These are phyloP conservation scores for Ceraclea dissimilis DNA, from an alignment of 2,888 invertebrate genomes.

Conservation along the genomic window DNA sequence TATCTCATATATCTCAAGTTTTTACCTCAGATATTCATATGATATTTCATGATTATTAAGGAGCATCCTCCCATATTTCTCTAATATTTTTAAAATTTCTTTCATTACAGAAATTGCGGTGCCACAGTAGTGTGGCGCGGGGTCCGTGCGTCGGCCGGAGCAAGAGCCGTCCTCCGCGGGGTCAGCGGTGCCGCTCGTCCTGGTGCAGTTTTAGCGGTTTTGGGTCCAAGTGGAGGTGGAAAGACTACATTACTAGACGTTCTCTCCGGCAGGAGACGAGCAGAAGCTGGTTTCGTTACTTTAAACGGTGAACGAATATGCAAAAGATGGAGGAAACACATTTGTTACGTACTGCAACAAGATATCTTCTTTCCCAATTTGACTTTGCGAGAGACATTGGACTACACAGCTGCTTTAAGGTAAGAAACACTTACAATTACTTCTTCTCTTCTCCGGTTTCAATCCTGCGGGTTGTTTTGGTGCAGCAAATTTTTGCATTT, in stretches of 20 bases:
- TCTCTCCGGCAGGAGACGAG: conserved; percentile 60
- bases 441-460: no score
- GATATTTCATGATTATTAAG: no score
- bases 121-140: conserved; percentile 27
- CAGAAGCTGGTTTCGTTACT: conserved; percentile 58
- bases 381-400: conserved; percentile 68
- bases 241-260: conserved; percentile 74
- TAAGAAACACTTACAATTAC: not conserved
- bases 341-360: conserved; percentile 76
- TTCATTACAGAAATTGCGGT: conserved; percentile 28
- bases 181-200: conserved; percentile 40
- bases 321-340: conserved; percentile 64
- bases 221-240: conserved; percentile 74
- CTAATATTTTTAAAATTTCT: no score
- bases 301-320: conserved; percentile 57
- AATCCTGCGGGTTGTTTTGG: no score
- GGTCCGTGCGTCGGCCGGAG: conserved; percentile 28
- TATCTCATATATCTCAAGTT: no score
- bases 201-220: conserved; percentile 71
- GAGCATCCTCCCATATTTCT: no score
- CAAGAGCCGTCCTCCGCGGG: conserved; percentile 38
- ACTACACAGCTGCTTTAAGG: conserved; percentile 50
- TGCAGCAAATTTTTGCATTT: no score
- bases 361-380: conserved; percentile 75
- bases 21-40: no score